Evolutionary conservation across 2,888 invertebrate genomes (phyloP), one percentile per base, ranked within the genome.

Genomic region (Tyria jacobaeae): DNA sequence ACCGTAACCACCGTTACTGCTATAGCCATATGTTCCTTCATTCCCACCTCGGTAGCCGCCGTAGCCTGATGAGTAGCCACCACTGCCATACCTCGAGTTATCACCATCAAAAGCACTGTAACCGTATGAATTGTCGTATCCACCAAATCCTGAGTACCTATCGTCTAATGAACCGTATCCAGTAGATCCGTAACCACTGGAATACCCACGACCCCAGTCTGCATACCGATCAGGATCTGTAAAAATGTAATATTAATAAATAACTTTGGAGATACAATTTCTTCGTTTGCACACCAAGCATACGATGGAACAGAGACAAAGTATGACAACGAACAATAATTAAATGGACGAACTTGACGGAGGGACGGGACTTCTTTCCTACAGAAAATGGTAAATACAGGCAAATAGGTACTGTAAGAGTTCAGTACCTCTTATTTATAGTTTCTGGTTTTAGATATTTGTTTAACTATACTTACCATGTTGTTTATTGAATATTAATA

Each of bases 181-280:
- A 2, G 87, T 68, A 67, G 75, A 67, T 53, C 71, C 82, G 61
- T 80, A 77, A 14, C 71, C 70, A 59, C 84, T 82, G 24, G 88
- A 85, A 55, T 85, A 82, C 47, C 63, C 63, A 17, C 78, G 84
- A 35, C 90, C 90, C 75, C 92, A 89, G 74, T 94, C 94, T 0
- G 88, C 81, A 69, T 85, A 76, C 79, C 84, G 73, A 82, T 81
- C 83, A 25, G 71, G 76, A 68, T 87, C 87, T 88, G 79, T 56
- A 84, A 63, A 44, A 53, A 17, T 14, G 37, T 25, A 31, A n/a
- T 27, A 17, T 41, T 0, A 17, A 41, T 2, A 21, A 6, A 3
- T 41, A 17, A n/a, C n/a, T 17, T 10, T 6, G 35, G 21, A 21
- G 44, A 21, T 21, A 44, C 21, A 5, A 12, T 21, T 44, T 44